These are phyloP conservation scores for Cavia aperea DNA, from an alignment of 2,113 vertebrate genomes.

Conservation along the genomic window DNA sequence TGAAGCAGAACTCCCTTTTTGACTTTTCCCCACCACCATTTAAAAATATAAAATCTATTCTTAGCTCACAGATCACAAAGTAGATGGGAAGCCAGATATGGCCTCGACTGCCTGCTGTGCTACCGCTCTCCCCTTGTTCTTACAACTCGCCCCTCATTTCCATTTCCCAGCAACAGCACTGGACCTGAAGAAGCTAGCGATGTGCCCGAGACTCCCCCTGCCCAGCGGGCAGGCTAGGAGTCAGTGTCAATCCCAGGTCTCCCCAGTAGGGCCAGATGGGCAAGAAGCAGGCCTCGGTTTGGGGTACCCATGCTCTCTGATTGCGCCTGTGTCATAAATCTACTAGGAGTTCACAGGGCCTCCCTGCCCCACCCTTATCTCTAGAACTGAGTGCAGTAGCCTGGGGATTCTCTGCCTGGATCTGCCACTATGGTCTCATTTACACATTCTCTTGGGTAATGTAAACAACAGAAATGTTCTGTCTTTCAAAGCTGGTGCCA, in stretches of 20 bases:
- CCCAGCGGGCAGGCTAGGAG: not conserved
- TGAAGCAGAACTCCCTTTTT: not conserved
- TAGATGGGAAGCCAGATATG: not conserved
- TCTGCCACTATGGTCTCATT: not conserved
- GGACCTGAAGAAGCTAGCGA: not conserved
- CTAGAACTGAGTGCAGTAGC: not conserved
- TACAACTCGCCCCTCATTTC: not conserved
- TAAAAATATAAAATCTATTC: conserved; percentile 7
- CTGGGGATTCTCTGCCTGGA: not conserved
- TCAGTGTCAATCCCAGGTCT: not conserved
- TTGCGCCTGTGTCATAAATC: not conserved
- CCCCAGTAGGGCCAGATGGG: not conserved
- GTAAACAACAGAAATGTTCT: not conserved
- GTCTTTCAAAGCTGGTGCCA: not conserved
- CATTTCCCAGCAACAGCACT: not conserved
- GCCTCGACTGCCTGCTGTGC: not conserved
- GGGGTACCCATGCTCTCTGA: not conserved
- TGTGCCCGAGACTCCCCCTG: not conserved
- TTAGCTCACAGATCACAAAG: not conserved
- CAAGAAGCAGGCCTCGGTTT: not conserved
- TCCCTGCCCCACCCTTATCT: not conserved
- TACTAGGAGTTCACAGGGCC: not conserved
- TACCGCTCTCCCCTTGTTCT: not conserved
- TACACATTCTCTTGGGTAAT: not conserved
- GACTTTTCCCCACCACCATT: not conserved